Percentiles rank a stretch among this genome's conserved stretches.
Evolutionary conservation across 2,797 vertebrate genomes (phyloP).

Genomic region (Xenopus petersii): DNA sequence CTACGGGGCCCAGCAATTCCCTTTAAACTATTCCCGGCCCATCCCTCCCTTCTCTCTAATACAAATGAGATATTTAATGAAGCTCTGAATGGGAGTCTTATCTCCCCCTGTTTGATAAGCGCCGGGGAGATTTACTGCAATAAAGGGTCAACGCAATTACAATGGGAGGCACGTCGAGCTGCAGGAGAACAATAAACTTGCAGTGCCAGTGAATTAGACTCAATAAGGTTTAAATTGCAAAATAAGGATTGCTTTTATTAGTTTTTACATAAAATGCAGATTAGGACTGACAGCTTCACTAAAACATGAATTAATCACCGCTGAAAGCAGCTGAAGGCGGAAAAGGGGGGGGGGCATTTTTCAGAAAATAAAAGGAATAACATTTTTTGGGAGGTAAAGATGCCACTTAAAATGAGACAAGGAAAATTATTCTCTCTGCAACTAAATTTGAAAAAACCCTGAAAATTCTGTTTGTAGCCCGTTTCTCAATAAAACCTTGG

Average conservation of each 20-base stretch:
- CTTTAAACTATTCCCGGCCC: slow-evolving; percentile 63
- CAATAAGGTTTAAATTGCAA: slow-evolving; percentile 75
- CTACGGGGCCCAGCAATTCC: not conserved
- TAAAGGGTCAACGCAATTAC: slow-evolving; percentile 77
- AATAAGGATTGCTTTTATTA: slow-evolving; percentile 81
- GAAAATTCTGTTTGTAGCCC: too few species aligned
- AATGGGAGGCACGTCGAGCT: slow-evolving; percentile 68
- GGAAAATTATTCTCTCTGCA: too few species aligned
- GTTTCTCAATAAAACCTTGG: too few species aligned
- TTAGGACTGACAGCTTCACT: slow-evolving; percentile 67
- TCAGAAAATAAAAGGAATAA: not conserved
- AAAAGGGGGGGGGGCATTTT: not conserved
- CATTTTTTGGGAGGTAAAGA: too few species aligned
- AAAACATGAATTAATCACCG: slow-evolving; percentile 70
- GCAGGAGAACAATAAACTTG: slow-evolving; percentile 74
- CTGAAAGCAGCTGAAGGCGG: slow-evolving; percentile 52
- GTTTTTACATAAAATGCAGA: slow-evolving; percentile 62
- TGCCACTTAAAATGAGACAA: too few species aligned
- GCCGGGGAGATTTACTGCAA: slow-evolving; percentile 64
- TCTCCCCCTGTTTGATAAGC: slow-evolving; percentile 69
- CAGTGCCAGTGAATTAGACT: slow-evolving; percentile 71
- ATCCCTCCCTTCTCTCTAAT: slow-evolving; percentile 65
- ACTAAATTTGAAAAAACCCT: too few species aligned
- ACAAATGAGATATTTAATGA: slow-evolving; percentile 77
- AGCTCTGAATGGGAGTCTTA: slow-evolving; percentile 66